phyloP scores from a whole-genome alignment of 2,797 vertebrate species.

The Paramormyrops hopkinsi region DNA sequence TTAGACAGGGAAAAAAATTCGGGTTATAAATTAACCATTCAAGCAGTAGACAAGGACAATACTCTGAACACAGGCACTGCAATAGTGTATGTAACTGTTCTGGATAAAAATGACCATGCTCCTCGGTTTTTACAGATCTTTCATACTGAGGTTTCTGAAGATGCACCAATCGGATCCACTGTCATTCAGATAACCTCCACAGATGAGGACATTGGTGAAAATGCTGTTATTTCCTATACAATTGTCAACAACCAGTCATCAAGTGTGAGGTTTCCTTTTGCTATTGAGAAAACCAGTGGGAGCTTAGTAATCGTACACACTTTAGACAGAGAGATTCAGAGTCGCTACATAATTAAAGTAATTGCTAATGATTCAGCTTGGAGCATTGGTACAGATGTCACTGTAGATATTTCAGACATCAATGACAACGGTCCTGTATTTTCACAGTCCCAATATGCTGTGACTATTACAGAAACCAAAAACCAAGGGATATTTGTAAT shows the following conservation, averaged over 20 bases:
- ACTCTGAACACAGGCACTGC: slow-evolving; percentile 44
- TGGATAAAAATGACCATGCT: slow-evolving; percentile 65
- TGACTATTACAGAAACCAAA: slow-evolving; percentile 50
- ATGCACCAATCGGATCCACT: slow-evolving; percentile 52
- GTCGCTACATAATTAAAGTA: slow-evolving; percentile 57
- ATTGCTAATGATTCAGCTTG: slow-evolving; percentile 67
- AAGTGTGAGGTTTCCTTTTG: slow-evolving; percentile 49
- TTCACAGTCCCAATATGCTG: slow-evolving; percentile 41
- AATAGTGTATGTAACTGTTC: slow-evolving; percentile 49
- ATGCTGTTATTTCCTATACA: slow-evolving; percentile 53
- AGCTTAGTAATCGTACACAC: slow-evolving; percentile 43
- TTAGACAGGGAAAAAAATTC: slow-evolving; percentile 60
- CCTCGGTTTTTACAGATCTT: slow-evolving; percentile 63
- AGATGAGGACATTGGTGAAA: slow-evolving; percentile 58
- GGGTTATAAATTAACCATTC: slow-evolving; percentile 55
- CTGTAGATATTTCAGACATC: slow-evolving; percentile 53
- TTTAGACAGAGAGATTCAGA: slow-evolving; percentile 62
- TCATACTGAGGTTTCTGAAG: slow-evolving; percentile 53
- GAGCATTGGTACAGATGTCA: slow-evolving; percentile 64
- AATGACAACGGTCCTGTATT: slow-evolving; percentile 66
- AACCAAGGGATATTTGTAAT: slow-evolving; percentile 47
- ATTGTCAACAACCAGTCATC: slow-evolving; percentile 40
- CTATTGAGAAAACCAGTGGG: slow-evolving; percentile 53
- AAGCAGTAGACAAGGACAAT: slow-evolving; percentile 53
- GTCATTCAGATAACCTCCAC: slow-evolving; percentile 49